Evolutionary conservation across 2,113 vertebrate species (phyloP).

Genomic region (Naja naja): DNA sequence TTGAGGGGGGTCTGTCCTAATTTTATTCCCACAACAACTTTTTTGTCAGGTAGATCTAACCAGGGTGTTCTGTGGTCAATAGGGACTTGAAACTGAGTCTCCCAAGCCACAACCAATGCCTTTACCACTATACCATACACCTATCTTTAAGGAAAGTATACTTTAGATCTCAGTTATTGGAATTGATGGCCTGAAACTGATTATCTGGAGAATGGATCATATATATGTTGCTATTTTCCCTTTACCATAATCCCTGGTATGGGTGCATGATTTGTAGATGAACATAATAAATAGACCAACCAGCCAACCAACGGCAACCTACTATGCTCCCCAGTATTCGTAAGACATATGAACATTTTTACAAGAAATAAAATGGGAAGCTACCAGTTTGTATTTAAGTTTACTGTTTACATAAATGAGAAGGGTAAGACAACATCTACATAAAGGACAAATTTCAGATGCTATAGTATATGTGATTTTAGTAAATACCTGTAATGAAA

Average conservation of each 20-base stretch:
- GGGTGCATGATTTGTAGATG: neutral
- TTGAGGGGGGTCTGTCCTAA: neutral
- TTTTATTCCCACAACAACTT: neutral
- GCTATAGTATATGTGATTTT: neutral
- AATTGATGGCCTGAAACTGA: neutral
- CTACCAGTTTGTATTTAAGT: neutral
- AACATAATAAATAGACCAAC: neutral
- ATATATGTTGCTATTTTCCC: neutral
- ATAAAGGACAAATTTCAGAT: neutral
- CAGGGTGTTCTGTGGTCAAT: neutral
- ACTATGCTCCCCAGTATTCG: neutral
- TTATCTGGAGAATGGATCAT: neutral
- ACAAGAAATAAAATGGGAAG: neutral
- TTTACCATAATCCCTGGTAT: neutral
- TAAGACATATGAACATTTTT: neutral
- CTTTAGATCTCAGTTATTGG: neutral
- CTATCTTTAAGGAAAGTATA: neutral
- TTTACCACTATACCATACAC: neutral
- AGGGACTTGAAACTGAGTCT: neutral
- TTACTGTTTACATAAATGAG: neutral
- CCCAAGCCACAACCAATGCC: neutral
- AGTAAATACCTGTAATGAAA: neutral
- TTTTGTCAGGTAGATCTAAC: neutral
- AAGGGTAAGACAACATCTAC: too few species aligned
- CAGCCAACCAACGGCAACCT: neutral